Evolutionary conservation across 2,113 vertebrate species (phyloP).

Genomic region (Monopterus albus): DNA sequence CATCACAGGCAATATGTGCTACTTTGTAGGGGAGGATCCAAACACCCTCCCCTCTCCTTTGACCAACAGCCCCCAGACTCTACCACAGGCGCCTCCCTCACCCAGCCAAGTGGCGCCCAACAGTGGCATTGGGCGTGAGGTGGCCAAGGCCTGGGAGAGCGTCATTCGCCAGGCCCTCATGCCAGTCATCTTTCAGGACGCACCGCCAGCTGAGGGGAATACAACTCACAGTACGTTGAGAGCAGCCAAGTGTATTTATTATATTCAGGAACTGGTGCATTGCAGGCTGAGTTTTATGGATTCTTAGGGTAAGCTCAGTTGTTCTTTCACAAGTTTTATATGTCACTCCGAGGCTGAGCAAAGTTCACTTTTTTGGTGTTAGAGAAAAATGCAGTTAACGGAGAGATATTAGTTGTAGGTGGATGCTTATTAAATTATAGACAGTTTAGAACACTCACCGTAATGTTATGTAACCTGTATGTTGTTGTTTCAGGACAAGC

Average conservation of each 20-base stretch:
- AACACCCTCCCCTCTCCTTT: constrained; percentile 57
- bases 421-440: background rate
- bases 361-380: background rate
- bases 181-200: constrained; percentile 90
- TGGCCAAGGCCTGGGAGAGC: constrained; percentile 87
- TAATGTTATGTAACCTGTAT: background rate
- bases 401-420: background rate
- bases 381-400: too few relatives aligned
- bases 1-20: constrained; percentile 86
- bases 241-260: background rate
- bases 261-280: background rate
- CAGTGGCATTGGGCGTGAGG: constrained; percentile 85
- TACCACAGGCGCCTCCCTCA: constrained; percentile 65
- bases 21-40: constrained; percentile 89
- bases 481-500: constrained; percentile 84
- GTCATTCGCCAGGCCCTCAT: constrained; percentile 91
- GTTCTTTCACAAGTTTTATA: background rate
- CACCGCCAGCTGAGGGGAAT: constrained; percentile 81
- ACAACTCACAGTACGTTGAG: constrained; percentile 82
- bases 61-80: constrained; percentile 39
- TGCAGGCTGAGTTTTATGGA: background rate
- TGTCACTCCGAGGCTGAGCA: background rate
- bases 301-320: too few relatives aligned
- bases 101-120: constrained; percentile 77
- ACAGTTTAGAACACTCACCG: too few relatives aligned